phyloP scores from a whole-genome alignment of 2,888 invertebrate species.

The Watsonalla cultraria region DNA sequence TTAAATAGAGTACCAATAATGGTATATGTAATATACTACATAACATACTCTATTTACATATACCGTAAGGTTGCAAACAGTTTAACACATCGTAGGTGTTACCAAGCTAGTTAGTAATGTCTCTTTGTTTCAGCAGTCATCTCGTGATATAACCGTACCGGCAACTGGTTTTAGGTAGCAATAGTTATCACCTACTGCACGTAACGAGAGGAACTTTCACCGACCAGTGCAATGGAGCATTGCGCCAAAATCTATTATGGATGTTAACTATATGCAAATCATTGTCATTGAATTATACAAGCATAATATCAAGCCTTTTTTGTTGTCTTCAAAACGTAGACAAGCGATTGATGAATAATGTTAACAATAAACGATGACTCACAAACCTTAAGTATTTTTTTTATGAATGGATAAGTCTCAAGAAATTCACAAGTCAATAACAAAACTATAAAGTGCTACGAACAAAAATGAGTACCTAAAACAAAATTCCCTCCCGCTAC shows the following conservation, averaged over 20 bases:
- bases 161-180: neutral
- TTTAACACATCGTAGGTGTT: neutral
- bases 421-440: neutral
- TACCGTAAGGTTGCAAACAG: neutral
- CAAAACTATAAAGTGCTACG: neutral
- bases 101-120: neutral
- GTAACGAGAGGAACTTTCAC: neutral
- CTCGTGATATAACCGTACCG: conserved; percentile 1
- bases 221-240: neutral
- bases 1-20: too few species aligned
- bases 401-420: neutral
- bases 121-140: neutral
- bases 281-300: too few species aligned
- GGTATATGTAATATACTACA: too few species aligned
- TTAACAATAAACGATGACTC: too few species aligned
- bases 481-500: conserved; percentile 20
- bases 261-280: neutral
- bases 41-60: too few species aligned
- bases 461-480: conserved; percentile 10
- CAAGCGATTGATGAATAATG: too few species aligned
- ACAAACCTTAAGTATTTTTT: too few species aligned
- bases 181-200: neutral
- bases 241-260: neutral
- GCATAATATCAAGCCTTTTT: too few species aligned
- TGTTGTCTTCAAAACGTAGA: too few species aligned